Conservation (phyloP, 2,113 vertebrate species). For the Cervus canadensis region DNA sequence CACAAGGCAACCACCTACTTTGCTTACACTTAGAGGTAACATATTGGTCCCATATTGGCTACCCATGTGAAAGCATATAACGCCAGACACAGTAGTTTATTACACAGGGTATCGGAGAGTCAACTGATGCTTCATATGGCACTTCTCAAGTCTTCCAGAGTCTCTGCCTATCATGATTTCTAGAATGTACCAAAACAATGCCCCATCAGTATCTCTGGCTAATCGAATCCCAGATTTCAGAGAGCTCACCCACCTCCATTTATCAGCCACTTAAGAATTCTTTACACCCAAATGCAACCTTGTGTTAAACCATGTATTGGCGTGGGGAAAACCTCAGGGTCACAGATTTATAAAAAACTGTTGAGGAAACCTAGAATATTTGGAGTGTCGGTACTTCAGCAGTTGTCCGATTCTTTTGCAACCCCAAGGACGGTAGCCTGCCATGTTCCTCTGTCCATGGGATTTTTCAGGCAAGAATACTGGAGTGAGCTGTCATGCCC, state of each 20-base stretch:
- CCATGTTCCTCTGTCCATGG: not conserved
- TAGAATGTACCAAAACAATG: not conserved
- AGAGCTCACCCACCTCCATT: not conserved
- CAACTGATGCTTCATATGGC: not conserved
- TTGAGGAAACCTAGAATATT: not conserved
- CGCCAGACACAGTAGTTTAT: not conserved
- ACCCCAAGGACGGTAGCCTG: not conserved
- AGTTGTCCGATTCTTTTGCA: not conserved
- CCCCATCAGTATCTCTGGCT: not conserved
- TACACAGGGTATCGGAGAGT: not conserved
- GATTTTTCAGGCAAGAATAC: not conserved
- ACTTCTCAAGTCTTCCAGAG: not conserved
- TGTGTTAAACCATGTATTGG: not conserved
- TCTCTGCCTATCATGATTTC: not conserved
- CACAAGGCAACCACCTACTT: not conserved
- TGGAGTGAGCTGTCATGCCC: not conserved
- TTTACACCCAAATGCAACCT: not conserved
- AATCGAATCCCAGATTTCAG: not conserved
- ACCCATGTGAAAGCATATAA: not conserved
- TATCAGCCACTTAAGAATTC: not conserved
- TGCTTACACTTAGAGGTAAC: not conserved
- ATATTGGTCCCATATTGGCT: accelerated
- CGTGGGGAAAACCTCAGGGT: not conserved
- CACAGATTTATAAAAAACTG: not conserved
- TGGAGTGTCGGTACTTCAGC: not conserved